A percentile compares a stretch with the other conserved stretches of the same genome.
Evolutionary conservation across 1,140 invertebrate species (phyloP).

Genomic region (Pseudomyrmex cubaensis): DNA sequence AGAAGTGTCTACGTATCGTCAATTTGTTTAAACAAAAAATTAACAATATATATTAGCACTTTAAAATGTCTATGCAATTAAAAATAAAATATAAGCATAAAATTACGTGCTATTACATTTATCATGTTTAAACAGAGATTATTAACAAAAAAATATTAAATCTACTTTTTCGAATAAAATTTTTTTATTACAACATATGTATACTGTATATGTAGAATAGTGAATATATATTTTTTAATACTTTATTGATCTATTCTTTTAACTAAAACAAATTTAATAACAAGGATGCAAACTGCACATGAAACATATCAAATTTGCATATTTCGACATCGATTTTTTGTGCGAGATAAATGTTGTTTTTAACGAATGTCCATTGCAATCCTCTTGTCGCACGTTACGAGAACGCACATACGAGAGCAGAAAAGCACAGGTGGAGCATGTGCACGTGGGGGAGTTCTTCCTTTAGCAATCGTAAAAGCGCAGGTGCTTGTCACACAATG

Average conservation of each 20-base stretch:
- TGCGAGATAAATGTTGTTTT: conserved; percentile 29
- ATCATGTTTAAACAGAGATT: too few relatives aligned
- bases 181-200: neutral
- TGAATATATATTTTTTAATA: neutral
- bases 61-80: too few relatives aligned
- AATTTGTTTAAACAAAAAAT: too few relatives aligned
- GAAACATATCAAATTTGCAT: neutral
- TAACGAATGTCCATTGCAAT: conserved; percentile 27
- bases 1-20: too few relatives aligned
- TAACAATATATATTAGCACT: too few relatives aligned
- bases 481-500: conserved; percentile 76
- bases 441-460: conserved; percentile 69
- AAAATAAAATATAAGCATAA: neutral
- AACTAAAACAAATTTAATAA: neutral
- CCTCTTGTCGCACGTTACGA: conserved; percentile 42
- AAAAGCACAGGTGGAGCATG: conserved; percentile 75
- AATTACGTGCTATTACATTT: neutral
- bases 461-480: conserved; percentile 74
- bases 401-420: conserved; percentile 42
- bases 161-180: neutral
- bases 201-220: neutral
- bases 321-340: neutral
- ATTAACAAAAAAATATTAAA: too few relatives aligned
- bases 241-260: neutral
- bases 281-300: neutral